These are phyloP conservation scores for Epistrophe eligans DNA, from an alignment of 2,888 invertebrate genomes.

Conservation along the genomic window DNA sequence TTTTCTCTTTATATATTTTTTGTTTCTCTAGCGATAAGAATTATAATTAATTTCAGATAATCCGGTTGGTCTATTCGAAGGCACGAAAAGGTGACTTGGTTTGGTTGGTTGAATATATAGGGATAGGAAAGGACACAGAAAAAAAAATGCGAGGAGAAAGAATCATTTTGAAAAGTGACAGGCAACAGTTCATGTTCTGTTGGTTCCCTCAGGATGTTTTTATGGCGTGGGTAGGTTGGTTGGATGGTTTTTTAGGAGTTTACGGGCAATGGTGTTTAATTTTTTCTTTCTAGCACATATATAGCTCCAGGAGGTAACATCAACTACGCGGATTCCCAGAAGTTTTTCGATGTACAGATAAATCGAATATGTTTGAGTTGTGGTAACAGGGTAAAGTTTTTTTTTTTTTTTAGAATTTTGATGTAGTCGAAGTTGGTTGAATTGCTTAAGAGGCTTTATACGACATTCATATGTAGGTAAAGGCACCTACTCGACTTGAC, in stretches of 20 bases:
- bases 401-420: not conserved
- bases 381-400: not conserved
- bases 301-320: conserved; percentile 21
- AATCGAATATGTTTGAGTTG: conserved; percentile 34
- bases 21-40: conserved; percentile 65
- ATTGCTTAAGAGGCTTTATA: not conserved
- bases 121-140: not conserved
- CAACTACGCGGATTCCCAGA: conserved; percentile 20
- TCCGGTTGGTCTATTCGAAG: conserved; percentile 68
- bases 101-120: conserved; percentile 14
- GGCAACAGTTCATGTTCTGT: conserved; percentile 41
- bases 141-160: conserved; percentile 38
- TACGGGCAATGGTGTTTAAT: conserved; percentile 13
- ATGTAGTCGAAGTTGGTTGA: conserved; percentile 1
- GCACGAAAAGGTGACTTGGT: conserved; percentile 69
- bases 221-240: not conserved
- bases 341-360: conserved; percentile 6
- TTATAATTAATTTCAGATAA: conserved; percentile 76
- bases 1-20: conserved; percentile 4
- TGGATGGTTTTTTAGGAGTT: not conserved
- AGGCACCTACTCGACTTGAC: not conserved
- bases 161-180: conserved; percentile 69
- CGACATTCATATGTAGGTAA: not conserved
- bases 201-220: conserved; percentile 22
- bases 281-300: not conserved